Base-by-base conservation (phyloP, 2,888 invertebrate species). In the Allygus modestus region DNA sequence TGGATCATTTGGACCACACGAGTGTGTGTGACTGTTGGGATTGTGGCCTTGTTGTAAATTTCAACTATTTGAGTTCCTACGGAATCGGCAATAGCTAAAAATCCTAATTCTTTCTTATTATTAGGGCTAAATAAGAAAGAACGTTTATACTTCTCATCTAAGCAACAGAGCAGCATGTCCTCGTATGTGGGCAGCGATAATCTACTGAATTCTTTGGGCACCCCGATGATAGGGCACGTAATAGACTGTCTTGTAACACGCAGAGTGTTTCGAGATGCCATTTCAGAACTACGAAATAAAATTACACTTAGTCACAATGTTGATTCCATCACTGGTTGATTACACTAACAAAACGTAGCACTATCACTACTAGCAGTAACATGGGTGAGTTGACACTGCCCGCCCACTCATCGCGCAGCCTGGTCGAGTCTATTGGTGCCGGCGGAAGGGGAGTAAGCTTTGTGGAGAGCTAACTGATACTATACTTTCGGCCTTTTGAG, bases 101-200 rank as follows among this genome's bases (percentile, higher is more conserved):
- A 65, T 65, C 65, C 65, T 65, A 65, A 65, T 31, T 65, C 65
- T 65, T 65, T 65, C 65, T 65, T 65, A 65, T 65, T 65, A 26
- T 65, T 65, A 65, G 65, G 20, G 65, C 23, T 65, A 65, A 65
- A 65, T 65, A 65, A 65, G 17, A 65, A 65, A 65, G 12, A 65
- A 65, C 65, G 65, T 65, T 65, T 65, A 65, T 65, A 65, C 65
- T 65, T 65, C 65, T 65, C 65, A 65, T 65, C 23, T 20, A 65
- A 65, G 65, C 65, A 65, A 65, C 65, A 65, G 65, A 65, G 65
- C 65, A 65, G 12, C 20, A 37, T 37, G 37, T 37, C 37, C 37
- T 37, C 37, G 37, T 37, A 37, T 37, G 37, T 37, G 4, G 37
- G 37, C 37, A 37, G 37, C 37, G 37, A 37, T 9, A 37, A 37